Conservation (phyloP, 2,113 vertebrate species). For the Alexandromys fortis region DNA sequence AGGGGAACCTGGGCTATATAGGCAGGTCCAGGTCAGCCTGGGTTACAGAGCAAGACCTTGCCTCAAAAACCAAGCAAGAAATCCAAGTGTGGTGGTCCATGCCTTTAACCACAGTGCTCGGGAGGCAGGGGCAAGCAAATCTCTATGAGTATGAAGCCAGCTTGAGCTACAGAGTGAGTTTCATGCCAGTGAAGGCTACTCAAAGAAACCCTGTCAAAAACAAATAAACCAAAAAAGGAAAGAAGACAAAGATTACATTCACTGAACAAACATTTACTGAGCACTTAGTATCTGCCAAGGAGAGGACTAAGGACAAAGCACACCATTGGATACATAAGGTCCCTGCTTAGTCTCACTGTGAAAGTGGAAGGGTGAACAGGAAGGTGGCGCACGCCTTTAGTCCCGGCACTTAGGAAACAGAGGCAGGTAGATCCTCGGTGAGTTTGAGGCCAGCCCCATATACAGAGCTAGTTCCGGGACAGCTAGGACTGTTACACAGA, state of each 20-base stretch:
- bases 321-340: background rate
- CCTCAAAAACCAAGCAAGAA: background rate
- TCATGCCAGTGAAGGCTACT: background rate
- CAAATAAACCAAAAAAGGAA: background rate
- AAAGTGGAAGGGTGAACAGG: too few species aligned
- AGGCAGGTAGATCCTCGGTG: too few species aligned
- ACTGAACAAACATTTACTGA: conserved; percentile 33
- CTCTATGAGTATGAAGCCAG: background rate
- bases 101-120: background rate
- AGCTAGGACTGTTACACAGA: too few species aligned
- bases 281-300: background rate
- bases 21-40: background rate
- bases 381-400: fast-evolving
- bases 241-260: background rate
- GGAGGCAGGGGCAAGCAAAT: background rate
- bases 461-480: too few species aligned
- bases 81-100: background rate
- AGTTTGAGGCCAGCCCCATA: too few species aligned
- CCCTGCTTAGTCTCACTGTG: background rate
- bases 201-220: background rate
- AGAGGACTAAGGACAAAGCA: background rate
- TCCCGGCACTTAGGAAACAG: too few species aligned
- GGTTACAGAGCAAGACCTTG: background rate
- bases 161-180: background rate
- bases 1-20: background rate